These are phyloP conservation scores for Andrena flavipes DNA, from an alignment of 2,888 invertebrate species.

Conservation along the genomic window DNA sequence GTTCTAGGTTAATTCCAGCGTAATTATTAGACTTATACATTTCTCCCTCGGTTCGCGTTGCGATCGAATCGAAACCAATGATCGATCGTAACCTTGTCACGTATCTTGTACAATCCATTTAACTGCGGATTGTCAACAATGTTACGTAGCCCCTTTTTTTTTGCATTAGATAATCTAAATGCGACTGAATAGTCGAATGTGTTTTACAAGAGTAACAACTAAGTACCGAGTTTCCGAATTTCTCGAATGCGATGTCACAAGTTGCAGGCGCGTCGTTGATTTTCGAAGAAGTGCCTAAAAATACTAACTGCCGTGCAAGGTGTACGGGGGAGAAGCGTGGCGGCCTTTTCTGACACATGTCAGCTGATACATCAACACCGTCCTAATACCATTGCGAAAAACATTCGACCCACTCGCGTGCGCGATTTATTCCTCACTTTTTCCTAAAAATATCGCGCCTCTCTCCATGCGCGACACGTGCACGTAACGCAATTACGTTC, in stretches of 20 bases:
- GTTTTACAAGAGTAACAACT: neutral
- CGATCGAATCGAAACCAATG: conserved; percentile 5
- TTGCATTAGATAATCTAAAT: neutral
- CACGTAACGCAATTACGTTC: neutral
- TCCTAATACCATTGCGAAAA: conserved; percentile 22
- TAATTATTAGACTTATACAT: neutral
- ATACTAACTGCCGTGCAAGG: neutral
- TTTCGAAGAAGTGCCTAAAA: conserved; percentile 11
- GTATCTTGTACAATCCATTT: neutral
- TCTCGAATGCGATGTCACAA: neutral
- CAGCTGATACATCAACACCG: conserved; percentile 55
- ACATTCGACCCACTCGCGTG: conserved; percentile 10
- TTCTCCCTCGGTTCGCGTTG: neutral
- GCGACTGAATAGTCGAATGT: neutral
- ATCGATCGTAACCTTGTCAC: conserved; percentile 23
- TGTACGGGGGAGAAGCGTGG: neutral
- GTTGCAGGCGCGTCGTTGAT: neutral
- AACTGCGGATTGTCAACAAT: conserved; percentile 2
- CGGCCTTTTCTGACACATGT: conserved; percentile 59
- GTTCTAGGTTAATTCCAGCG: conserved; percentile 20
- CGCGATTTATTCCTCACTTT: neutral
- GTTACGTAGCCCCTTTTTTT: conserved; percentile 1
- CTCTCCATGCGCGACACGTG: neutral
- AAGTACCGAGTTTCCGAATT: neutral
- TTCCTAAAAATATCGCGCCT: neutral